phyloP scores from a whole-genome alignment of 1,140 invertebrate genomes.

The Dendroctonus ponderosae region DNA sequence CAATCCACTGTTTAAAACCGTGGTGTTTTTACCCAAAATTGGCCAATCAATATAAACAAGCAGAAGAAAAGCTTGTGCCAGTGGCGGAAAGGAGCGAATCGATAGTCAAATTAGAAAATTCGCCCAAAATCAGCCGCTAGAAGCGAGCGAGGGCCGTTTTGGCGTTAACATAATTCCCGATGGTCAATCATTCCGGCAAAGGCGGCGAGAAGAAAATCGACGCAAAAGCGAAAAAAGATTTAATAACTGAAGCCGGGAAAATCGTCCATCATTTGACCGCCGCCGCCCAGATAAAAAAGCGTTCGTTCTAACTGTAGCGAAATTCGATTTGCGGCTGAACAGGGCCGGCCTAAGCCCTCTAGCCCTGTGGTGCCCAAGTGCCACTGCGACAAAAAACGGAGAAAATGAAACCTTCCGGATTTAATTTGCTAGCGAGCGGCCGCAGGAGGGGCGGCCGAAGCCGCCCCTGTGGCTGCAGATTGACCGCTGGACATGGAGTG shows the following conservation, averaged over 20 bases:
- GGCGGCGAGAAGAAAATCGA: constrained; percentile 26
- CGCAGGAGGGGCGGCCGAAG: no score
- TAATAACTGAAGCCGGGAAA: constrained; percentile 30
- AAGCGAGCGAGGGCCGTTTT: constrained; percentile 1
- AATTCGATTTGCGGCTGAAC: constrained; percentile 24
- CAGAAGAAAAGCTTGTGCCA: no score
- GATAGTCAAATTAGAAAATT: no score
- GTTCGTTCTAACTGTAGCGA: constrained; percentile 21
- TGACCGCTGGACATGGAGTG: constrained; percentile 24
- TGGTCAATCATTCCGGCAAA: constrained; percentile 28
- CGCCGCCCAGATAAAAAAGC: constrained; percentile 31
- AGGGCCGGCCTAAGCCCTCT: constrained; percentile 1
- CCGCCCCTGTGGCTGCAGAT: constrained; percentile 25
- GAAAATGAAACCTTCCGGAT: not conserved
- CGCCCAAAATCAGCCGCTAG: not conserved
- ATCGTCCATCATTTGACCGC: constrained; percentile 33
- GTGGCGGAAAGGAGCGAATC: no score
- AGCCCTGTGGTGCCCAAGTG: no score
- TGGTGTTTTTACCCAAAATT: no score
- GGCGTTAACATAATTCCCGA: constrained; percentile 21
- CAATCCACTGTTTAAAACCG: no score
- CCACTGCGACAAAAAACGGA: constrained; percentile 13
- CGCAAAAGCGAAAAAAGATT: constrained; percentile 34
- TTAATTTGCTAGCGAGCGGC: no score
- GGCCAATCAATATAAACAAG: no score